Conservation (phyloP, 2,797 vertebrate genomes). For the Craterocephalus amniculus region DNA sequence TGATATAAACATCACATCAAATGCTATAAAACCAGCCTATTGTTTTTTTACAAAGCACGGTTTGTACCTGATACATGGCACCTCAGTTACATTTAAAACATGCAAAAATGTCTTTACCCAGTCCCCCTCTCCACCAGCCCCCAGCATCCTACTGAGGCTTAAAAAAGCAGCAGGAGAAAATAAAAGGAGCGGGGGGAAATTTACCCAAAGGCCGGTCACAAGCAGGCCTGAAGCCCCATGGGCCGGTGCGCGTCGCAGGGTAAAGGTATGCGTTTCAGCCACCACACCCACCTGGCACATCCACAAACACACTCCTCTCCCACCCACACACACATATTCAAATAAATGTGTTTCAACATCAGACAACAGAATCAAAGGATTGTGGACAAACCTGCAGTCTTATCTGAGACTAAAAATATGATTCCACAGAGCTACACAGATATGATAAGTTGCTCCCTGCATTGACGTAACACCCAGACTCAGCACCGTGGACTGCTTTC, state of each 20-base stretch:
- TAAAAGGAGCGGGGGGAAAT: constrained; percentile 40
- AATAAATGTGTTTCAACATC: constrained; percentile 13
- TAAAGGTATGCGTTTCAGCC: constrained; percentile 48
- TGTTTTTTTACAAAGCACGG: constrained; percentile 30
- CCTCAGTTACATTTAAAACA: constrained; percentile 27
- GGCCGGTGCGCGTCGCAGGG: constrained; percentile 35
- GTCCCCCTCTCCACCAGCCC: neutral
- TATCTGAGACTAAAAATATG: constrained; percentile 18
- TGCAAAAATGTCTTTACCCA: constrained; percentile 33
- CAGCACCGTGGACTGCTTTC: constrained; percentile 16
- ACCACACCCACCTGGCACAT: constrained; percentile 72
- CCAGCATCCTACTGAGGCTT: constrained; percentile 35
- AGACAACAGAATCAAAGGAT: constrained; percentile 28
- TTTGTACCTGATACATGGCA: constrained; percentile 19
- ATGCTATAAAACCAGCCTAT: neutral
- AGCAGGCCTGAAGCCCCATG: constrained; percentile 24
- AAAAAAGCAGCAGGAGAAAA: constrained; percentile 6
- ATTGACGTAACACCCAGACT: constrained; percentile 27
- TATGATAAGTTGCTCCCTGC: neutral
- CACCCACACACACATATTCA: constrained; percentile 9
- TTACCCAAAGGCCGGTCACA: constrained; percentile 10
- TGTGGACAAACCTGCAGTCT: constrained; percentile 11
- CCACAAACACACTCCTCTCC: constrained; percentile 36
- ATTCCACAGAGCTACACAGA: neutral
- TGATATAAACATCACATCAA: constrained; percentile 11